phyloP scores from a whole-genome alignment of 2,888 invertebrate species.

The Nycteola revayana region DNA sequence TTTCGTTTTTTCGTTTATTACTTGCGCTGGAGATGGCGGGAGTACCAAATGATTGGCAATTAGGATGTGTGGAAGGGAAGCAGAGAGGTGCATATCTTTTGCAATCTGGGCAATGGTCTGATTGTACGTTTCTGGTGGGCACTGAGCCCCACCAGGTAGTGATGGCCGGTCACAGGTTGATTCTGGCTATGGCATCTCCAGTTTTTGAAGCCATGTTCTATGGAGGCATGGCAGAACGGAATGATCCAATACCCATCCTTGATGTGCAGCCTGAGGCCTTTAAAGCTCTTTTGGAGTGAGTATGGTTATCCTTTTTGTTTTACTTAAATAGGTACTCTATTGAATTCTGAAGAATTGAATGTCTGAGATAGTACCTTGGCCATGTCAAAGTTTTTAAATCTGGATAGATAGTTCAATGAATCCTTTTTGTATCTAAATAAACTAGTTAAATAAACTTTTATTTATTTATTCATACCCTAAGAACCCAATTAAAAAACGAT shows the following conservation, averaged over 20 bases:
- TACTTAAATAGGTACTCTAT: too few relatives aligned
- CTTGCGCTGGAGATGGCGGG: conserved; percentile 57
- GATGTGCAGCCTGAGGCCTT: conserved; percentile 95
- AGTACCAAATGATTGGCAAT: conserved; percentile 88
- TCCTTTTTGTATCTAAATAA: too few relatives aligned
- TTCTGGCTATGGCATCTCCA: conserved; percentile 93
- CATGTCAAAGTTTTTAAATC: too few relatives aligned
- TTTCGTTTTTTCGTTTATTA: not conserved
- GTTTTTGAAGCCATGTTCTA: conserved; percentile 95
- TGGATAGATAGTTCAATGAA: too few relatives aligned
- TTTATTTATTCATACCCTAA: too few relatives aligned
- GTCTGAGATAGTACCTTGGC: too few relatives aligned
- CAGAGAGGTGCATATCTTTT: conserved; percentile 88
- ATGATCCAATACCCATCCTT: conserved; percentile 88
- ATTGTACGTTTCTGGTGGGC: conserved; percentile 91
- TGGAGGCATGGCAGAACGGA: conserved; percentile 91
- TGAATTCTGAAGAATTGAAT: too few relatives aligned
- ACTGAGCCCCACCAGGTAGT: conserved; percentile 88
- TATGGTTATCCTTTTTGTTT: too few relatives aligned
- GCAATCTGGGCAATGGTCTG: conserved; percentile 91
- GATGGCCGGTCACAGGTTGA: conserved; percentile 89
- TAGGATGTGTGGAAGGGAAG: conserved; percentile 85
- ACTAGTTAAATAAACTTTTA: too few relatives aligned
- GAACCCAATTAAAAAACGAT: too few relatives aligned
- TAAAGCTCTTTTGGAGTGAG: conserved; percentile 88